Percentiles rank a stretch among this genome's conserved stretches.
These are phyloP conservation scores for Ginglymostoma cirratum DNA, from an alignment of 2,113 vertebrate species.

Conservation along the genomic window DNA sequence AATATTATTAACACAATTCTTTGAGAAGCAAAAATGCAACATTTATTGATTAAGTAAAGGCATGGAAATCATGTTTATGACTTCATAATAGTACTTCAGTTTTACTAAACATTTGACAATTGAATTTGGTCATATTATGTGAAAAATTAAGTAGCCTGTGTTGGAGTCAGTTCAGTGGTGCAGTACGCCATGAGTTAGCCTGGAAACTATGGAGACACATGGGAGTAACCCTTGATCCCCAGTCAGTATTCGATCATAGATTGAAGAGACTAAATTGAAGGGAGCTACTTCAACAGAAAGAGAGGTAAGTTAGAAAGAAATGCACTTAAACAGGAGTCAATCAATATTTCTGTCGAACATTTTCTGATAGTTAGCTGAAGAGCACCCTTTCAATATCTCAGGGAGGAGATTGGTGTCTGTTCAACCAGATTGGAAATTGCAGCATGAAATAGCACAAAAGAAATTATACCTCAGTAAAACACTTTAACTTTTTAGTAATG, in stretches of 20 bases:
- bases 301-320: not conserved
- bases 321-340: not conserved
- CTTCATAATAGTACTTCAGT: not conserved
- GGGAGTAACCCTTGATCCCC: not conserved
- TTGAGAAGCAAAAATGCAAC: not conserved
- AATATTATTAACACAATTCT: not conserved
- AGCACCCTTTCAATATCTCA: not conserved
- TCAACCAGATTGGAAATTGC: not conserved
- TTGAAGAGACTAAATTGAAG: not conserved
- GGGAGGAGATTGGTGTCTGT: not conserved
- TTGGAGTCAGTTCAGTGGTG: not conserved
- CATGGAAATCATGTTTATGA: not conserved
- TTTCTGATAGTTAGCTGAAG: not conserved
- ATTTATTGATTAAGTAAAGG: not conserved
- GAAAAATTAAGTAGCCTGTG: not conserved
- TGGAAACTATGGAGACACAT: not conserved
- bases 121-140: not conserved
- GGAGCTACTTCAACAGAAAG: not conserved
- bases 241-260: not conserved
- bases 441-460: not conserved
- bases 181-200: not conserved
- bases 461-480: not conserved
- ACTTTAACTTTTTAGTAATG: not conserved
- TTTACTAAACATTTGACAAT: not conserved
- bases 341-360: not conserved